phyloP scores from a whole-genome alignment of 1,140 invertebrate species.

The Listronotus oregonensis region DNA sequence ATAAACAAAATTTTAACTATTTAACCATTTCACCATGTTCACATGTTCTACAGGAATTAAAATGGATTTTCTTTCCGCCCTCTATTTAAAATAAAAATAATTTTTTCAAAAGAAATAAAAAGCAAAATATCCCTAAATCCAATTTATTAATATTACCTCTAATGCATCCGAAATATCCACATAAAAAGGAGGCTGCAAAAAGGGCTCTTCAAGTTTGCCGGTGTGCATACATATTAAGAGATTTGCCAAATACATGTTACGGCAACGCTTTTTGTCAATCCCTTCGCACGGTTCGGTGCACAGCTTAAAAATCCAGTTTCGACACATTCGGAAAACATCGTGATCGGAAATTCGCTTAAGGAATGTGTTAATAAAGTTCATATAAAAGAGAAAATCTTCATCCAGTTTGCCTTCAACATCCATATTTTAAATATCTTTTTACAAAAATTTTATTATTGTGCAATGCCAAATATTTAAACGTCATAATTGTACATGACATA shows the following conservation, averaged over 20 bases:
- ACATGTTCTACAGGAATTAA: too few relatives aligned
- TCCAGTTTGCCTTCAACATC: conserved; percentile 54
- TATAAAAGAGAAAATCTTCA: conserved; percentile 56
- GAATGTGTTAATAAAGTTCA: conserved; percentile 52
- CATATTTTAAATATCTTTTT: conserved; percentile 29
- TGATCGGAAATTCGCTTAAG: conserved; percentile 39
- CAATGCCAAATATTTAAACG: too few relatives aligned
- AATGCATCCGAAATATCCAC: conserved; percentile 49
- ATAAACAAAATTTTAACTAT: too few relatives aligned
- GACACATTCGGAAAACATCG: conserved; percentile 29
- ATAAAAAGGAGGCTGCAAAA: conserved; percentile 47
- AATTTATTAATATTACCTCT: conserved; percentile 27
- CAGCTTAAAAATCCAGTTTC: conserved; percentile 54
- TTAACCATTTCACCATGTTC: too few relatives aligned
- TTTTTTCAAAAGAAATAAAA: too few relatives aligned
- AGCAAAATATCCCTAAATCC: too few relatives aligned
- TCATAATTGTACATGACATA: too few relatives aligned
- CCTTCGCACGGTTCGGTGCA: conserved; percentile 50
- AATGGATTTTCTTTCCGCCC: too few relatives aligned
- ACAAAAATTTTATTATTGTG: too few relatives aligned
- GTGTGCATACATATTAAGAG: conserved; percentile 55
- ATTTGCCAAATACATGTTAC: conserved; percentile 56
- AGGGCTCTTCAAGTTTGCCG: conserved; percentile 50
- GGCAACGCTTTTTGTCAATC: conserved; percentile 51
- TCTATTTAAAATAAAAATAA: too few relatives aligned